Percentiles rank a stretch among this genome's conserved stretches.
phyloP scores from a whole-genome alignment of 2,113 vertebrate genomes.

The Hyperoodon ampullatus region DNA sequence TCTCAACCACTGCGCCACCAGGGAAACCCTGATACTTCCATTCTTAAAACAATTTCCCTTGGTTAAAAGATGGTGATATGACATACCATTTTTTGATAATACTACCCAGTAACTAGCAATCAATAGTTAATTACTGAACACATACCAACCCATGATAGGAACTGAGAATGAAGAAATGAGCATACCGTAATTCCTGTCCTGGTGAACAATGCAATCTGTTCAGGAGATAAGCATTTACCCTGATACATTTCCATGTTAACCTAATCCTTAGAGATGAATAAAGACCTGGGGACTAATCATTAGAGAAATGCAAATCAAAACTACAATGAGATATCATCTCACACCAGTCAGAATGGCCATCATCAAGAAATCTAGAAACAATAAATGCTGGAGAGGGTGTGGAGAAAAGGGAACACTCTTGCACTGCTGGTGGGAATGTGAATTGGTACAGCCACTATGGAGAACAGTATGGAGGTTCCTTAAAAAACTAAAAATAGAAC shows the following conservation, averaged over 20 bases:
- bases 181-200: background rate
- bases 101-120: background rate
- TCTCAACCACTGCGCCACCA: too few relatives aligned
- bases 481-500: too few relatives aligned
- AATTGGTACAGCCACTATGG: too few relatives aligned
- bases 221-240: background rate
- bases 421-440: too few relatives aligned
- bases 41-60: background rate
- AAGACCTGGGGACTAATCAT: background rate
- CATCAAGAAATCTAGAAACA: too few relatives aligned
- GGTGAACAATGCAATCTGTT: background rate
- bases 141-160: background rate
- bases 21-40: background rate
- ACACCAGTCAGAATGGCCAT: too few relatives aligned
- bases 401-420: too few relatives aligned
- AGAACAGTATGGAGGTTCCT: too few relatives aligned
- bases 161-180: background rate
- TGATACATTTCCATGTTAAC: background rate
- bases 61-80: background rate
- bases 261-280: background rate
- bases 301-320: too few relatives aligned
- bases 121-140: background rate
- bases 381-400: too few relatives aligned
- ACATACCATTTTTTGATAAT: background rate
- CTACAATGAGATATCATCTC: too few relatives aligned